Evolutionary conservation across 2,113 vertebrate species (phyloP).

Genomic region (Chionodraco myersi): DNA sequence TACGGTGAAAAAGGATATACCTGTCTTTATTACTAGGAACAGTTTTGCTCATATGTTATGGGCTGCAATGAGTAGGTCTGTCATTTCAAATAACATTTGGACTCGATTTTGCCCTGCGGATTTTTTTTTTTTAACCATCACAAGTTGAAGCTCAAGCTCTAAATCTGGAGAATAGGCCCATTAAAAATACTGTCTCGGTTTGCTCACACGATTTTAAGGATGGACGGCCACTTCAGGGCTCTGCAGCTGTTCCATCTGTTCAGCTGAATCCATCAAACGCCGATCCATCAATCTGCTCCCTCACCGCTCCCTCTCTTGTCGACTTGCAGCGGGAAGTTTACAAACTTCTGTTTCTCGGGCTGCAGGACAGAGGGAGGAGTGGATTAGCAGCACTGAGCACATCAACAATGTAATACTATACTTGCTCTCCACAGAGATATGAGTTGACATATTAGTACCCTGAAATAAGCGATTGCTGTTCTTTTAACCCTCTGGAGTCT

Average conservation of each 20-base stretch:
- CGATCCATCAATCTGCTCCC: constrained; percentile 48
- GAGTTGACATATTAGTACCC: background rate
- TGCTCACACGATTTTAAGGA: constrained; percentile 38
- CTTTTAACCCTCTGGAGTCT: too few relatives aligned
- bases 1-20: constrained; percentile 32
- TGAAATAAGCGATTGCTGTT: background rate
- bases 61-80: constrained; percentile 18
- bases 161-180: constrained; percentile 29
- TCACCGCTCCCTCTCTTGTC: constrained; percentile 16
- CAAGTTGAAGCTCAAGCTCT: constrained; percentile 2
- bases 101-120: constrained; percentile 25
- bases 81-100: constrained; percentile 42
- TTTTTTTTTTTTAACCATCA: background rate
- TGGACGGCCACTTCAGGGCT: constrained; percentile 55
- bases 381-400: background rate
- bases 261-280: constrained; percentile 52
- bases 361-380: constrained; percentile 1
- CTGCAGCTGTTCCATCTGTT: constrained; percentile 68
- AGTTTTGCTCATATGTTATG: constrained; percentile 41
- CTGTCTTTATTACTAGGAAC: constrained; percentile 25
- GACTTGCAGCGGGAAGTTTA: constrained; percentile 41
- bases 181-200: constrained; percentile 35
- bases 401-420: background rate
- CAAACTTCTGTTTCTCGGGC: constrained; percentile 42
- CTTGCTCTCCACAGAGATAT: background rate